Conservation (phyloP, 2,888 invertebrate species). For the Trichogramma dendrolimi region DNA sequence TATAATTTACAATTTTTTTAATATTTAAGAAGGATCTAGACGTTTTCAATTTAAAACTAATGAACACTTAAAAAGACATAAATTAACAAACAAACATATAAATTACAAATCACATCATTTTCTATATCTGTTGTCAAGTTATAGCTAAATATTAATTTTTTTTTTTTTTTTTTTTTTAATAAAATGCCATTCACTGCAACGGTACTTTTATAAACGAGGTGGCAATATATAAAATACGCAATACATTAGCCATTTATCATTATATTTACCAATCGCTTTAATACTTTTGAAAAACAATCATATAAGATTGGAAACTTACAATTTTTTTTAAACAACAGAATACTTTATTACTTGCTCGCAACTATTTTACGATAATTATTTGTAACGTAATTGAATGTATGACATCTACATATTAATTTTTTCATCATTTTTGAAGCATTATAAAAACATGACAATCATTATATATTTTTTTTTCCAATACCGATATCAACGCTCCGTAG, state of each 20-base stretch:
- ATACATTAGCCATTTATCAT: no score
- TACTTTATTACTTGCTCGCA: slow-evolving; percentile 18
- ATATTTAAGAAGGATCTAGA: slow-evolving; percentile 11
- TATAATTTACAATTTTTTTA: slow-evolving; percentile 10
- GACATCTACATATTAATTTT: slow-evolving; percentile 22
- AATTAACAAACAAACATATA: slow-evolving; percentile 21
- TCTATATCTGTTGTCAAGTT: slow-evolving; percentile 15
- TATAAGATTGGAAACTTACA: slow-evolving; percentile 22
- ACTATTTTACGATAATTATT: slow-evolving; percentile 22
- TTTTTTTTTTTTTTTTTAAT: slow-evolving; percentile 13
- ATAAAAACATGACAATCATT: slow-evolving; percentile 21
- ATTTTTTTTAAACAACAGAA: slow-evolving; percentile 16
- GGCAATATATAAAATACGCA: no score
- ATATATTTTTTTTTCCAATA: slow-evolving; percentile 24
- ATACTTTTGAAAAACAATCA: slow-evolving; percentile 19
- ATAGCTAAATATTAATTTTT: neutral
- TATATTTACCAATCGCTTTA: slow-evolving; percentile 1
- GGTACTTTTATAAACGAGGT: no score
- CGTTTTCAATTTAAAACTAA: slow-evolving; percentile 18
- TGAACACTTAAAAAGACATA: slow-evolving; percentile 21
- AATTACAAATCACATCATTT: slow-evolving; percentile 21
- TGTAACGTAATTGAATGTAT: slow-evolving; percentile 21
- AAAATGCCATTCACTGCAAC: slow-evolving; percentile 10
- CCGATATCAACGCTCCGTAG: slow-evolving; percentile 7
- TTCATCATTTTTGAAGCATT: slow-evolving; percentile 21